Base-by-base conservation (phyloP, 2,113 vertebrate species). In the Hemichromis elongatus region DNA sequence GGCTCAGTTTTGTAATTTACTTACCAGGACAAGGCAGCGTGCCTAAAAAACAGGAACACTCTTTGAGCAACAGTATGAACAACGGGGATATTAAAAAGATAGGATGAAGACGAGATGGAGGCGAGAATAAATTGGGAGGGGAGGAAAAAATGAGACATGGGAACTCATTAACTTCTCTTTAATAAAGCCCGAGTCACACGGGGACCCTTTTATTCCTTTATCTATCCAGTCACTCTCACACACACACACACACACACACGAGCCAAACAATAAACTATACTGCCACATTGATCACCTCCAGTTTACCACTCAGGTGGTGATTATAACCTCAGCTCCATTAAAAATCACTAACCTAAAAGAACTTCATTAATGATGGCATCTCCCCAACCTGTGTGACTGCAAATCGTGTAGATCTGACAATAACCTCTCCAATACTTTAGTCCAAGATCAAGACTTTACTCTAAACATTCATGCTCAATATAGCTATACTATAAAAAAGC, bases 161-260 rank as follows among this genome's bases (percentile, higher is more conserved):
- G 92, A 95, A 95, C 94, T 95, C 95, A 96, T 96, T 96, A 96
- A 93, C 89, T 93, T 93, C 86, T 88, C 89, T 94, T 95, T 95
- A 95, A 94, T 94, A 95, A 93, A 92, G 93, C 92, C 70, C 70
- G 82, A 90, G 92, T 95, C 90, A 90, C 91, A 86, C 28, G 59
- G 90, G 92, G 85, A 93, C 90, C 70, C 90, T 92, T 92, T 93
- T 83, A 94, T 94, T 93, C 88, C 83, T 87, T 86, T 83, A 93
- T 93, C 83, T 83, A 89, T 81, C 28, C 59, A 85, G 40, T 26
- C 86, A 50, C 61, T 81, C 77, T 45, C 87, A 75, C 55, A 63
- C 45, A 75, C 61, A 75, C 4, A n/a, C n/a, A n/a, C 77, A 52
- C 87, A 75, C 55, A 63, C 45, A 75, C 61, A 75, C 4, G 4